Base-by-base conservation (phyloP, 2,797 vertebrate species). In the Rhynchotus rufescens region DNA sequence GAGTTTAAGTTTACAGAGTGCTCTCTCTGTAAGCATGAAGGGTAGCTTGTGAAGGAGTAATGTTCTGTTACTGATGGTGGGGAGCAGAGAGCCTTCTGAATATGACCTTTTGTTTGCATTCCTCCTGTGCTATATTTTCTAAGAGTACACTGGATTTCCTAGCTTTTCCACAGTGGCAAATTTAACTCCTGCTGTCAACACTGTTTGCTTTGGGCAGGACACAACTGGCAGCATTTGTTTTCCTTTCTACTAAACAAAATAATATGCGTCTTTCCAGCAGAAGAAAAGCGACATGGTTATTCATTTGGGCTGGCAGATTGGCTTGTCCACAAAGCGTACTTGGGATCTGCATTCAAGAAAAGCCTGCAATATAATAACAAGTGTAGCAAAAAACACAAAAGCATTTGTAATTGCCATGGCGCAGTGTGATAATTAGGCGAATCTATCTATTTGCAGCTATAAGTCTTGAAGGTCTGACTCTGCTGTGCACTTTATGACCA, bases 201-300 rank as follows among this genome's bases (percentile, higher is more conserved):
- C 65, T 90, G 76, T 96, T 96, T 95, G 88, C 93, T 94, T 96
- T 96, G 78, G 79, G 91, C 83, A 88, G 91, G 71, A 78, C 49
- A 86, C 79, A 92, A 89, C 80, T 81, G 82, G 89, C 84, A 80
- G 86, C 76, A 88, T 94, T 95, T 92, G 92, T 97, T 96, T 97
- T 87, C 82, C 49, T 82, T 94, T 90, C 74, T 89, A 90, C 15
- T 36, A 93, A 95, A 89, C 71, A 86, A 91, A 95, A 94, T 80
- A 95, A 92, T 86, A 80, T 20, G 15, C 45, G 49, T 93, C 83
- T 84, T 91, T 94, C 78, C 75, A 94, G 84, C 13, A 81, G 49
- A 83, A 96, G 78, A 65, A 83, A 94, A 90, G 34, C 1, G 3
- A 34, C 16, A 56, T 26, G 30, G 51, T 84, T 92, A 86, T 49